Evolutionary conservation across 2,888 invertebrate genomes (phyloP).

Genomic region (Teinopalpus imperialis): DNA sequence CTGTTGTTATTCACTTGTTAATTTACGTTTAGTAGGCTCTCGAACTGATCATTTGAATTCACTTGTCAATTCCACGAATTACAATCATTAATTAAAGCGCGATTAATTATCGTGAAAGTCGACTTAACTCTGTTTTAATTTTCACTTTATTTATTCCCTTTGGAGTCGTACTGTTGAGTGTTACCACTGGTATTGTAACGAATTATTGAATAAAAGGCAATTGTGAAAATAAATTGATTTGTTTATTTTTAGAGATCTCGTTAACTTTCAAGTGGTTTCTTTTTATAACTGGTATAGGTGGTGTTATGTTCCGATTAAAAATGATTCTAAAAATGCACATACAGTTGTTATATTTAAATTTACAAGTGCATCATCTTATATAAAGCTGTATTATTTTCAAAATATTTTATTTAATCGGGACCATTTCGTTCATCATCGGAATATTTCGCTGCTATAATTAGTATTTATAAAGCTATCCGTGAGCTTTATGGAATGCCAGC

Average conservation of each 20-base stretch:
- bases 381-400: too few species aligned
- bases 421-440: constrained; percentile 2
- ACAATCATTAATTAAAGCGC: constrained; percentile 21
- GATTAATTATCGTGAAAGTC: constrained; percentile 12
- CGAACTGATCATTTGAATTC: constrained; percentile 17
- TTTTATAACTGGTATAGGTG: too few species aligned
- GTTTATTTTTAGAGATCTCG: too few species aligned
- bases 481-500: constrained; percentile 63
- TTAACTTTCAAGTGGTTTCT: too few species aligned
- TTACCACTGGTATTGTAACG: too few species aligned
- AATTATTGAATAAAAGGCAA: too few species aligned
- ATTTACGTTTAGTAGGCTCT: constrained; percentile 14
- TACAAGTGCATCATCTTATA: too few species aligned
- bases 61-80: constrained; percentile 19
- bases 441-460: constrained; percentile 41
- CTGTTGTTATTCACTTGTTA: constrained; percentile 13
- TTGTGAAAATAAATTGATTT: too few species aligned
- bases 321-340: too few species aligned
- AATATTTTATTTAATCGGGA: too few species aligned
- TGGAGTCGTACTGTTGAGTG: background rate
- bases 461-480: constrained; percentile 68
- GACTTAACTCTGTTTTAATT: constrained; percentile 5
- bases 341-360: too few species aligned
- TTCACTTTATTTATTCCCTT: constrained; percentile 1
- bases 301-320: too few species aligned